Evolutionary conservation across 2,888 invertebrate genomes (phyloP), one percentile per base, ranked within the genome.

Genomic region (Andrena flavipes): DNA sequence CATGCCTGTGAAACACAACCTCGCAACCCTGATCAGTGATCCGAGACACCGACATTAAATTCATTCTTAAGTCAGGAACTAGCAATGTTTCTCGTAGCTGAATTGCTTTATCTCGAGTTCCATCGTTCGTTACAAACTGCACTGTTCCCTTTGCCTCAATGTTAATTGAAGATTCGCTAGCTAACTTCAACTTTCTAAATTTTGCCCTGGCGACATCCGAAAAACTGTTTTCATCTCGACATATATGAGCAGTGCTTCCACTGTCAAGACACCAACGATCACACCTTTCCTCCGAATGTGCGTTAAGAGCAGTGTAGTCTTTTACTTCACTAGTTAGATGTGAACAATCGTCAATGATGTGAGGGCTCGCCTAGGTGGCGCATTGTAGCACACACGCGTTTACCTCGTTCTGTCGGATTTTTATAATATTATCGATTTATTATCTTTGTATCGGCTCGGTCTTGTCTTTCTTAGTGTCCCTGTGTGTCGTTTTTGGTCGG

Each of bases 51-150:
- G 60, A 60, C 60, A 30, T 60, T n/a, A 60, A 60, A 16, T 60
- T 60, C 29, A 29, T 60, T 7, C 60, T 60, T 3, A 56, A 10
- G 13, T 23, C 23, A 56, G 56, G 60, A 30, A 60, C 60, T 6
- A 60, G 30, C 30, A 60, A 60, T 16, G 30, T 60, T 60, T 60
- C 60, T 30, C 29, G 60, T 60, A 60, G 30, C 60, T 60, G n/a
- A 13, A 33, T 30, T 7, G 33, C 2, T 10, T 60, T 60, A 3
- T 60, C 7, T 60, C 2, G 29, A 6, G n/a, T 30, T 6, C 30
- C 60, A 33, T 60, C 30, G 6, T 13, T 29, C 1, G 29, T 60
- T 60, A 60, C 13, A 4, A 60, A n/a, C 5, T 60, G 30, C 30
- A 60, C 60, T 16, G 30, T 60, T 30, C 60, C 60, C 7, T 33